These are phyloP conservation scores for Caloenas nicobarica DNA, from an alignment of 2,113 vertebrate species.

Conservation along the genomic window DNA sequence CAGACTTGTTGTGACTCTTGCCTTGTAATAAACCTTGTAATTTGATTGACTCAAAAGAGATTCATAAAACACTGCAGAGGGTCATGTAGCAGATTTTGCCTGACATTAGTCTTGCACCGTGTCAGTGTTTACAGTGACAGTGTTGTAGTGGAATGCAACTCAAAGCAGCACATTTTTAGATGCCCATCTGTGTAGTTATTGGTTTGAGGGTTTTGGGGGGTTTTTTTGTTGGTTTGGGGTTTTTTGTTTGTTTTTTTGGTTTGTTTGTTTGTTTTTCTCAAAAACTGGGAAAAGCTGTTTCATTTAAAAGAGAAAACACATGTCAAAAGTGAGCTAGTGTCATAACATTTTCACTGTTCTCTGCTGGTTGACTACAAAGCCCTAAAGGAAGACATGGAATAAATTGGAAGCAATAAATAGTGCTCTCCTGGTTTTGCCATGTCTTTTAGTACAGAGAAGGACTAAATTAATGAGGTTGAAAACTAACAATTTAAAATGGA, in stretches of 20 bases:
- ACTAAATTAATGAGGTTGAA: neutral
- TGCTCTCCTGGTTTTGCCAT: neutral
- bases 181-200: neutral
- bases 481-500: neutral
- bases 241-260: no score
- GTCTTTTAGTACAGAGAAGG: neutral
- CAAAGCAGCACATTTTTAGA: neutral
- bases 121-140: neutral
- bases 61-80: neutral
- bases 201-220: no score
- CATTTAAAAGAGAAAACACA: conserved; percentile 15
- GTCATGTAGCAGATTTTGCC: neutral
- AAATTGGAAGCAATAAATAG: neutral
- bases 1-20: conserved; percentile 46
- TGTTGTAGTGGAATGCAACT: neutral
- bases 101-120: neutral
- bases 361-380: neutral
- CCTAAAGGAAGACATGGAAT: neutral
- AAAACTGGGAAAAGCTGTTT: neutral
- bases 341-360: neutral
- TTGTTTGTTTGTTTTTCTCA: no score
- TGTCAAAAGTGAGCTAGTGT: neutral
- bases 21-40: conserved; percentile 38
- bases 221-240: no score
- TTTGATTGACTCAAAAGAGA: conserved; percentile 46